Evolutionary conservation across 2,888 invertebrate species (phyloP), one percentile per base, ranked within the genome.

Genomic region (Hydraecia micacea): DNA sequence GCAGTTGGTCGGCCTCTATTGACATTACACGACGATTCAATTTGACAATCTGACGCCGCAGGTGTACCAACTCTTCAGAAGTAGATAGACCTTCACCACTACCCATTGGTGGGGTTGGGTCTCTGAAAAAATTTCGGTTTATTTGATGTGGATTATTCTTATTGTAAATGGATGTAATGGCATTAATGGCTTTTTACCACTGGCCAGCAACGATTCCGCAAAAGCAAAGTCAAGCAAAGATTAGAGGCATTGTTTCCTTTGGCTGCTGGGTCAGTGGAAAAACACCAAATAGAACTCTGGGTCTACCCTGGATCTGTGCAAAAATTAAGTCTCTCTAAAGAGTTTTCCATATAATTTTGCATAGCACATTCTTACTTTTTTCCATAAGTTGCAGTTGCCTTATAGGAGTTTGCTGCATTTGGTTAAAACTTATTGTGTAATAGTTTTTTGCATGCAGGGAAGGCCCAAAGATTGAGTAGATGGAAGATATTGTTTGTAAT

Each of bases 41-140:
- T 93, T 99, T 99, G 39, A 98, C 98, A 91, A 99, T 97, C 95
- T 99, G 99, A 71, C 98, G 97, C 82, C 99, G 97, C 90, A 99
- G 97, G 95, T 99, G 98, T 67, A 98, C 97, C 77, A 99, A 97
- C 95, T 99, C 99, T 94, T 99, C 99, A 63, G 97, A 97, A 83
- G 98, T 97, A 15, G 98, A 97, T 83, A 98, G 96, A 77, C 98
- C 97, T 91, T 98, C 98, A 21, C 97, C 97, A 84, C 95, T 97
- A 52, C 97, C 97, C 91, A 97, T 97, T 13, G 97, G 97, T 52
- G 98, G 98, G 46, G 98, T 98, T 76, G 97, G 97, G 91, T 98
- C 98, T 93, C 98, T 98, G 91, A 63, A 93, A 86, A 42, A 58
- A 39, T 25, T 7, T 67, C 32, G 11, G 6, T 60, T 70, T 55